A percentile compares a stretch with the other conserved stretches of the same genome.
These are phyloP conservation scores for Champsocephalus esox DNA, from an alignment of 2,797 vertebrate species.

Conservation along the genomic window DNA sequence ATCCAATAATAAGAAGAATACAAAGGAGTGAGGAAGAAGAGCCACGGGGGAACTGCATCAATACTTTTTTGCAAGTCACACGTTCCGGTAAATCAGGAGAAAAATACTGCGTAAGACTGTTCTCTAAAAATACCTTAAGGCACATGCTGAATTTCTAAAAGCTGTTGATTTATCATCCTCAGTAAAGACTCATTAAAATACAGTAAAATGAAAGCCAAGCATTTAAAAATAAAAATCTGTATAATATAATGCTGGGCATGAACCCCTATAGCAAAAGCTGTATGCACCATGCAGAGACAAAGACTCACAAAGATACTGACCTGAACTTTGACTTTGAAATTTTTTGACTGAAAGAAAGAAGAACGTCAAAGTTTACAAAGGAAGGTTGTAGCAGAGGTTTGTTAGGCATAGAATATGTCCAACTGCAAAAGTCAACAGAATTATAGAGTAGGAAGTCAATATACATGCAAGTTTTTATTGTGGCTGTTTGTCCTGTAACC, in stretches of 20 bases:
- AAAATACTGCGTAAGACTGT: conserved; percentile 69
- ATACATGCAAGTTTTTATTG: background rate
- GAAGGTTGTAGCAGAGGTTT: conserved; percentile 12
- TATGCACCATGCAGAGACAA: conserved; percentile 37
- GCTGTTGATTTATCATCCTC: conserved; percentile 67
- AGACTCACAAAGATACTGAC: conserved; percentile 86
- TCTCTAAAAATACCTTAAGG: conserved; percentile 67
- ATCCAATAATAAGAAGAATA: conserved; percentile 34
- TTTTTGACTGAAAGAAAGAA: conserved; percentile 92
- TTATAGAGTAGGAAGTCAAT: background rate
- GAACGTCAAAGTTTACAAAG: conserved; percentile 45
- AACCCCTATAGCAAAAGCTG: conserved; percentile 9
- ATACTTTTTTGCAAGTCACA: conserved; percentile 73
- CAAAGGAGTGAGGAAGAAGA: conserved; percentile 15
- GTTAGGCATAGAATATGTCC: background rate
- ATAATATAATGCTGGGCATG: conserved; percentile 30
- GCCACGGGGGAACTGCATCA: conserved; percentile 49
- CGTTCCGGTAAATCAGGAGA: conserved; percentile 63
- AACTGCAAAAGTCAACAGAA: background rate
- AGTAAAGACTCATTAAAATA: conserved; percentile 65
- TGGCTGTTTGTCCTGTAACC: conserved; percentile 1
- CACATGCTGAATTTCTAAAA: conserved; percentile 78
- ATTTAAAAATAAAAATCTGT: conserved; percentile 45
- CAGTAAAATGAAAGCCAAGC: conserved; percentile 66
- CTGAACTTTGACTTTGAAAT: conserved; percentile 99